phyloP scores from a whole-genome alignment of 2,113 vertebrate species.

The Kryptolebias marmoratus region DNA sequence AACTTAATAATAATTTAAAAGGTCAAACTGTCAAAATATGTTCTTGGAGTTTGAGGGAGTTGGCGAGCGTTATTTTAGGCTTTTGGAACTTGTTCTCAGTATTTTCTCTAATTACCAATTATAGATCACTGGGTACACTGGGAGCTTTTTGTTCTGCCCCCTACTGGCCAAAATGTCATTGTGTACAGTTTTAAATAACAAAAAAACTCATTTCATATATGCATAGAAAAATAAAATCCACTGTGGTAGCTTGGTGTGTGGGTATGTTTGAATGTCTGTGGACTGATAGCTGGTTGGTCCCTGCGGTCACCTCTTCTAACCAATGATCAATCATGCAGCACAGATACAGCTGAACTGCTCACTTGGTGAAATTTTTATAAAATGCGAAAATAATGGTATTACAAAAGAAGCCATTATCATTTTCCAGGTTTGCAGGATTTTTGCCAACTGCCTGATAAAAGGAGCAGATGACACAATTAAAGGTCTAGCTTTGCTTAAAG shows the following conservation, averaged over 20 bases:
- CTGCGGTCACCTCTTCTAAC: slow-evolving; percentile 26
- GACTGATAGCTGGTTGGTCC: slow-evolving; percentile 24
- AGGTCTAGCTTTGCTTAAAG: too few relatives aligned
- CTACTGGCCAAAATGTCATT: background rate
- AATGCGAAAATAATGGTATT: background rate
- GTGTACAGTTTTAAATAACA: background rate
- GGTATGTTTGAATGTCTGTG: background rate
- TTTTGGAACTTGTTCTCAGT: background rate
- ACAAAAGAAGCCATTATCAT: slow-evolving; percentile 5
- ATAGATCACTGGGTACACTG: background rate
- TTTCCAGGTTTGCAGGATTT: too few relatives aligned
- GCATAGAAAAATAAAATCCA: background rate
- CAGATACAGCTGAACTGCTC: slow-evolving; percentile 7
- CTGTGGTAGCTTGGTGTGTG: background rate
- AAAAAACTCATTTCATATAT: background rate
- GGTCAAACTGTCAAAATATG: background rate
- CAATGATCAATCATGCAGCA: slow-evolving; percentile 36
- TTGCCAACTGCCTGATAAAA: too few relatives aligned
- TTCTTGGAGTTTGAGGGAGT: background rate
- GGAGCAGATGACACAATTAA: too few relatives aligned
- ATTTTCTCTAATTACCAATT: background rate
- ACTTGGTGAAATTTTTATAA: slow-evolving; percentile 4
- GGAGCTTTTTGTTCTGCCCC: background rate
- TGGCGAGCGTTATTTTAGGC: background rate
- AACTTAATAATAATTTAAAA: background rate